phyloP scores from a whole-genome alignment of 2,113 vertebrate species.

The Limanda limanda region DNA sequence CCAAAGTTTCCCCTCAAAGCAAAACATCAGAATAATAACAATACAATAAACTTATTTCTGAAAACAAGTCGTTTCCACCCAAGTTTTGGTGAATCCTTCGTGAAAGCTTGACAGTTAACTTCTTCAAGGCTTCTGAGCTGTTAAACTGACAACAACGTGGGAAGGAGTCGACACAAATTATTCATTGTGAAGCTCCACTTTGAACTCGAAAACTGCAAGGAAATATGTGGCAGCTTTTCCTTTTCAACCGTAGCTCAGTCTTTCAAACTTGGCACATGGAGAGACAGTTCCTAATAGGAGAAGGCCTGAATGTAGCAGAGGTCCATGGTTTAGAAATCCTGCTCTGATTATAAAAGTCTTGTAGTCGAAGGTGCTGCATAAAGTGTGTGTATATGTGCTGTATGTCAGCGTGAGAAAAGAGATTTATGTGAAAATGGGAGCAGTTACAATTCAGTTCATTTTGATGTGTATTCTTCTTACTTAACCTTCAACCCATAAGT shows the following conservation, averaged over 20 bases:
- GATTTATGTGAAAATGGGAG: too few species aligned
- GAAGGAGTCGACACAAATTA: neutral
- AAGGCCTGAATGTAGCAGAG: neutral
- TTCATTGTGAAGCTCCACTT: conserved; percentile 2
- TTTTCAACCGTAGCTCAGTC: neutral
- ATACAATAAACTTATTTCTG: neutral
- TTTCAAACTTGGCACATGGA: neutral
- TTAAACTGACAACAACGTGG: neutral
- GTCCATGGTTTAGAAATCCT: neutral
- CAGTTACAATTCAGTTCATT: too few species aligned
- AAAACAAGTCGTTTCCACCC: neutral
- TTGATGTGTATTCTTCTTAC: too few species aligned
- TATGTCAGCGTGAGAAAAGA: too few species aligned
- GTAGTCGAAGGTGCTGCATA: too few species aligned
- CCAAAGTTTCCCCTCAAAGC: neutral
- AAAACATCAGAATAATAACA: neutral
- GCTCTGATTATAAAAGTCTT: too few species aligned
- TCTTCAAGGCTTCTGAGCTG: neutral
- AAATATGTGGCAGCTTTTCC: neutral
- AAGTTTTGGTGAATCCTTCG: neutral
- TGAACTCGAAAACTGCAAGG: neutral
- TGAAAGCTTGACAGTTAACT: neutral
- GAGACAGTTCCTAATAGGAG: neutral
- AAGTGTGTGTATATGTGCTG: too few species aligned
- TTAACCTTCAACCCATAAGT: too few species aligned